These are phyloP conservation scores for Drosophila silvestris DNA, from an alignment of 2,888 invertebrate genomes.

Conservation along the genomic window DNA sequence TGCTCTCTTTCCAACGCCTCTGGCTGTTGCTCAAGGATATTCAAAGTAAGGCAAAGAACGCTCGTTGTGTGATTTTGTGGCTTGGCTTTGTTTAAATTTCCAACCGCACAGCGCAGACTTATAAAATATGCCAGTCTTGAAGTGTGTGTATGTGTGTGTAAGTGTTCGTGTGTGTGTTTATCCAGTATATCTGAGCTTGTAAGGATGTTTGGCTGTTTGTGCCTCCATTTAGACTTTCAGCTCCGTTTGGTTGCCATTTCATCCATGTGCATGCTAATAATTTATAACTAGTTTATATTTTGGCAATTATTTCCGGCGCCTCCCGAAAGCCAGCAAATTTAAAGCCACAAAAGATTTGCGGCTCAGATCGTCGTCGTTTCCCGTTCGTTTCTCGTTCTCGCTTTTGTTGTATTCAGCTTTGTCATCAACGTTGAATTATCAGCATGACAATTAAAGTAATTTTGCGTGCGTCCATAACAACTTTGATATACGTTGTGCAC, in stretches of 20 bases:
- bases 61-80: constrained; percentile 58
- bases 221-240: constrained; percentile 62
- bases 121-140: constrained; percentile 66
- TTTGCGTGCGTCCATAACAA: constrained; percentile 64
- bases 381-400: neutral
- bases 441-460: constrained; percentile 70
- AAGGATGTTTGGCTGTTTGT: constrained; percentile 38
- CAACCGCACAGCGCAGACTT: constrained; percentile 57
- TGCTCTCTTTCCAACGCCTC: constrained; percentile 12
- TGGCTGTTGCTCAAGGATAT: constrained; percentile 52
- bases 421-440: constrained; percentile 43
- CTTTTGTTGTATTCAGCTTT: constrained; percentile 8
- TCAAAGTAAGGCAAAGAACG: constrained; percentile 42
- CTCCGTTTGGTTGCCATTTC: constrained; percentile 63
- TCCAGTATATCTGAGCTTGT: constrained; percentile 62
- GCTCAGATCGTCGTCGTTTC: constrained; percentile 18
- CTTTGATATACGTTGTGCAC: constrained; percentile 50
- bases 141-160: constrained; percentile 20
- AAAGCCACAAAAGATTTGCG: constrained; percentile 51
- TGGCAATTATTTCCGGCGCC: constrained; percentile 75
- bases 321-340: constrained; percentile 15
- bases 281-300: constrained; percentile 80
- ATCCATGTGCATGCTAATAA: constrained; percentile 71
- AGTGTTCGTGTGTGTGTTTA: constrained; percentile 33
- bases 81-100: constrained; percentile 74